A percentile compares a stretch with the other conserved stretches of the same genome.
Evolutionary conservation across 2,888 invertebrate species (phyloP).

Genomic region (Abrostola tripartita): DNA sequence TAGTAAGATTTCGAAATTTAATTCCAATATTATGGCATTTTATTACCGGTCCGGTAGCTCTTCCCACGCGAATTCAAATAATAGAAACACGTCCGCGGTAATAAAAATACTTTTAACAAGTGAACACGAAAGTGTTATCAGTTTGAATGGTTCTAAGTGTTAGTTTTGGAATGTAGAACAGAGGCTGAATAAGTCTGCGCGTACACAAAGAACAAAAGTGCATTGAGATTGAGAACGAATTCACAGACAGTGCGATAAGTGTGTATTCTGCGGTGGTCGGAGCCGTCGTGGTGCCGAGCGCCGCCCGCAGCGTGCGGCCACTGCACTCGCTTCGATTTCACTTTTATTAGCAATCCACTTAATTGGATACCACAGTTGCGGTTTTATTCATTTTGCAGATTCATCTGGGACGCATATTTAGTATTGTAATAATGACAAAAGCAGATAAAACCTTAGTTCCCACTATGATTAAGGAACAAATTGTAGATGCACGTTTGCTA

Average conservation of each 20-base stretch:
- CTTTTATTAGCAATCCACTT: slow-evolving; percentile 88
- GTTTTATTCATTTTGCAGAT: slow-evolving; percentile 85
- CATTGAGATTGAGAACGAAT: slow-evolving; percentile 37
- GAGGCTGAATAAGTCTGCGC: slow-evolving; percentile 23
- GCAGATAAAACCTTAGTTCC: slow-evolving; percentile 37
- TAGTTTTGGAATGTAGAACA: slow-evolving; percentile 27
- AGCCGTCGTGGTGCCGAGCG: slow-evolving; percentile 47
- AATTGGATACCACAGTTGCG: slow-evolving; percentile 87
- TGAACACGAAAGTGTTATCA: slow-evolving; percentile 46
- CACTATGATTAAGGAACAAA: slow-evolving; percentile 28
- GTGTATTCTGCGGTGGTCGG: slow-evolving; percentile 36
- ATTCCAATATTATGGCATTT: slow-evolving; percentile 45
- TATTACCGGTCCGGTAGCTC: slow-evolving; percentile 40
- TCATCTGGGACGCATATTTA: slow-evolving; percentile 77
- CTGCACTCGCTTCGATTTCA: slow-evolving; percentile 88
- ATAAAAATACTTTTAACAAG: slow-evolving; percentile 51
- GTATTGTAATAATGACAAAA: slow-evolving; percentile 57
- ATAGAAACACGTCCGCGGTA: slow-evolving; percentile 38
- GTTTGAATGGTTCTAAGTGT: slow-evolving; percentile 19
- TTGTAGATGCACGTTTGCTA: slow-evolving; percentile 14
- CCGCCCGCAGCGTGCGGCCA: slow-evolving; percentile 73
- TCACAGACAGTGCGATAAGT: slow-evolving; percentile 37
- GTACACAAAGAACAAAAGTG: slow-evolving; percentile 34
- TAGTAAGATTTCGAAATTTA: slow-evolving; percentile 47
- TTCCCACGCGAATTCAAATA: slow-evolving; percentile 53